Percentiles rank a stretch among this genome's conserved stretches.
These are phyloP conservation scores for Molossus molossus DNA, from an alignment of 2,797 vertebrate species.

Conservation along the genomic window DNA sequence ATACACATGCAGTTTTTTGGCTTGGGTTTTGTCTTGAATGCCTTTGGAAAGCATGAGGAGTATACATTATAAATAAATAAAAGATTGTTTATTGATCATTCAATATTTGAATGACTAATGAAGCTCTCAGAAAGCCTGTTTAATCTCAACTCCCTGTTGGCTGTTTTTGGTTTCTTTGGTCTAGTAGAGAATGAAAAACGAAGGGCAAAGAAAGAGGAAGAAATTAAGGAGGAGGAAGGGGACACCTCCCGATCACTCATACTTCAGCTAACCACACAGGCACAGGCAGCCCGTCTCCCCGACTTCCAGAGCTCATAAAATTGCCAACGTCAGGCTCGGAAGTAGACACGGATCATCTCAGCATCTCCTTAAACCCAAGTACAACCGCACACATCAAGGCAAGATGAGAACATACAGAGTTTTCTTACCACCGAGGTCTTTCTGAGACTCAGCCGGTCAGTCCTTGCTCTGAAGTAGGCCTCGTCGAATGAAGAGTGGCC, in stretches of 20 bases:
- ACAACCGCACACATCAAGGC: not conserved
- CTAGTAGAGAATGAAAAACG: not conserved
- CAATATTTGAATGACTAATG: not conserved
- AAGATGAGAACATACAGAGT: not conserved
- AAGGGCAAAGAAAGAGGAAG: not conserved
- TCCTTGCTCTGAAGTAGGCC: slow-evolving; percentile 94
- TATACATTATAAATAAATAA: slow-evolving; percentile 50
- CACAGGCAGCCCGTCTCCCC: not conserved
- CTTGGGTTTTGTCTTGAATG: slow-evolving; percentile 62
- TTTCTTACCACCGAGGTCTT: slow-evolving; percentile 94
- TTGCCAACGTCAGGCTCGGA: not conserved
- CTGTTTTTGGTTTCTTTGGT: not conserved
- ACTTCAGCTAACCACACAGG: not conserved
- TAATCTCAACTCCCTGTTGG: slow-evolving; percentile 28
- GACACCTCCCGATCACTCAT: not conserved
- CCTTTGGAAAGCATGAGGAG: not conserved
- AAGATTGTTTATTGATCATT: slow-evolving; percentile 27
- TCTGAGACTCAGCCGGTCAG: slow-evolving; percentile 95
- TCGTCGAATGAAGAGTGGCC: slow-evolving; percentile 97
- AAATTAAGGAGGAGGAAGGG: slow-evolving; percentile 14
- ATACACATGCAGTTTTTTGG: not conserved
- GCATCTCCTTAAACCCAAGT: slow-evolving; percentile 1
- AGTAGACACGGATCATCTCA: not conserved
- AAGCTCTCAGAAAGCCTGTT: slow-evolving; percentile 40
- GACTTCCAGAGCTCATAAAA: not conserved